These are phyloP conservation scores for Epinotia demarniana DNA, from an alignment of 2,888 invertebrate genomes.

Conservation along the genomic window DNA sequence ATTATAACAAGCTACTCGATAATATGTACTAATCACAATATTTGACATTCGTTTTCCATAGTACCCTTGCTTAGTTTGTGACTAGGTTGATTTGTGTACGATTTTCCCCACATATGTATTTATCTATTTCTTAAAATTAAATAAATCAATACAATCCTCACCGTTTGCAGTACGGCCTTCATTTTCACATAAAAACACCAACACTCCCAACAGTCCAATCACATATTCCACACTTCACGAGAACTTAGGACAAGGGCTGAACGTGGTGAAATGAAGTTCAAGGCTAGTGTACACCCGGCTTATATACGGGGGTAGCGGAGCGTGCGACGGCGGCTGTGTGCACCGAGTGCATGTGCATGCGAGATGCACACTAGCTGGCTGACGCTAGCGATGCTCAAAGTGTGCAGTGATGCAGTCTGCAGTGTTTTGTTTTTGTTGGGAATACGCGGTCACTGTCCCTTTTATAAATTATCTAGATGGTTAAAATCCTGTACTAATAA, in stretches of 20 bases:
- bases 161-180: conserved; percentile 72
- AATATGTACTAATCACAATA: neutral
- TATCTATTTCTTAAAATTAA: too few species aligned
- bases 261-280: conserved; percentile 81
- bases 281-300: conserved; percentile 73
- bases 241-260: conserved; percentile 41
- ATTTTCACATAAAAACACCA: conserved; percentile 67
- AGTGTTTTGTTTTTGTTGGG: neutral
- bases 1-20: too few species aligned
- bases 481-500: too few species aligned
- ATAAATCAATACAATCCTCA: conserved; percentile 57
- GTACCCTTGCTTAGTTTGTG: too few species aligned
- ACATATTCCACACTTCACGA: conserved; percentile 41
- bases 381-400: conserved; percentile 57
- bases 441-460: neutral
- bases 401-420: conserved; percentile 45
- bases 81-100: too few species aligned
- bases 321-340: conserved; percentile 66
- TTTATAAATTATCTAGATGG: too few species aligned
- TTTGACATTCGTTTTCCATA: neutral
- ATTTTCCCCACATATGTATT: too few species aligned
- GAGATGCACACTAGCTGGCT: conserved; percentile 61
- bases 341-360: conserved; percentile 54
- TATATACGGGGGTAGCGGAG: conserved; percentile 82
- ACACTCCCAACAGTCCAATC: conserved; percentile 50